Conservation (phyloP, 2,888 invertebrate genomes). For the Heliconius cydno region DNA sequence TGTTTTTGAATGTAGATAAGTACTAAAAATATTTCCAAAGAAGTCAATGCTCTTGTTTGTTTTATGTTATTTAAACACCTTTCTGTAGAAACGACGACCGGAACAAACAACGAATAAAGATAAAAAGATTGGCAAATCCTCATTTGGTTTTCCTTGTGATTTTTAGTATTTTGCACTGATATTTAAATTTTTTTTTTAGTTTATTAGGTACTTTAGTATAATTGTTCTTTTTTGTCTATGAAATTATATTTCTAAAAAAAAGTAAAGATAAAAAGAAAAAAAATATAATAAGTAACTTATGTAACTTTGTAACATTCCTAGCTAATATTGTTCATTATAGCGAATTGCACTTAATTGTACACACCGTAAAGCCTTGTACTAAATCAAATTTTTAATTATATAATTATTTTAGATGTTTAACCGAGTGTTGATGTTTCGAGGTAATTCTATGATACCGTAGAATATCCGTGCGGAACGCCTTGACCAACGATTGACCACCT, state of each 20-base stretch:
- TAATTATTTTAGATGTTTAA: conserved; percentile 30
- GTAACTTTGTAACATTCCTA: conserved; percentile 14
- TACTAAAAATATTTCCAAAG: not conserved
- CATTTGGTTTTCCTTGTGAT: not conserved
- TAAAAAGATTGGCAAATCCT: not conserved
- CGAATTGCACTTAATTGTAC: conserved; percentile 24
- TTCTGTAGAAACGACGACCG: conserved; percentile 2
- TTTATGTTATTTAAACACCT: not conserved
- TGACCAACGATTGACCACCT: conserved; percentile 69
- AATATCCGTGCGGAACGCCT: conserved; percentile 66
- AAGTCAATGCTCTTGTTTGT: not conserved
- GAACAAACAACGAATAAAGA: conserved; percentile 5
- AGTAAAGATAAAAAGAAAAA: not conserved
- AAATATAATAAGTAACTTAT: not conserved
- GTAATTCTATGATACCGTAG: conserved; percentile 52
- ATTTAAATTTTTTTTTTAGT: not conserved
- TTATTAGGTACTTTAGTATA: not conserved
- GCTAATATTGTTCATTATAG: conserved; percentile 6
- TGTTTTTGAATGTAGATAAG: not conserved
- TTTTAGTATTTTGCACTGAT: too few species aligned
- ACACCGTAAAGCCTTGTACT: conserved; percentile 7
- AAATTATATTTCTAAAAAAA: not conserved
- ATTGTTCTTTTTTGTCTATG: not conserved
- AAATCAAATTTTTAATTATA: conserved; percentile 34
- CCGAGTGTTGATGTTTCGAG: conserved; percentile 39